These are phyloP conservation scores for Micrasema minimum DNA, from an alignment of 1,140 invertebrate species.

Conservation along the genomic window DNA sequence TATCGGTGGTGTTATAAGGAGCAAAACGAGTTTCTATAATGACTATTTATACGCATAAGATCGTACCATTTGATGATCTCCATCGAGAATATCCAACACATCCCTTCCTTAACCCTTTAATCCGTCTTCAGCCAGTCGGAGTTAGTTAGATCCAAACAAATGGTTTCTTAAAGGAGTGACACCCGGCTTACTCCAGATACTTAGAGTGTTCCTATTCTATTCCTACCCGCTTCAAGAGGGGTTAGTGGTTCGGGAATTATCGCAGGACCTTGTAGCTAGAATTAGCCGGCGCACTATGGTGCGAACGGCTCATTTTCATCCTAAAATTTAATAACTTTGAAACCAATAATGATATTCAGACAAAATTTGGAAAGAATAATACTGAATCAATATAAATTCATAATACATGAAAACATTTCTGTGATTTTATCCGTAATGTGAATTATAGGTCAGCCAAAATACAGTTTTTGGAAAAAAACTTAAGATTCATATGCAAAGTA, in stretches of 20 bases:
- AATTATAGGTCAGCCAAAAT: too few relatives aligned
- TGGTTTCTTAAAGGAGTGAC: slow-evolving; percentile 32
- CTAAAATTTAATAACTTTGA: too few relatives aligned
- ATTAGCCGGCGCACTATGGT: slow-evolving; percentile 11
- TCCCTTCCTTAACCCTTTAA: slow-evolving; percentile 22
- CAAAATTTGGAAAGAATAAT: too few relatives aligned
- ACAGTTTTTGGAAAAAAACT: too few relatives aligned
- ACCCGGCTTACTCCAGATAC: slow-evolving; percentile 27
- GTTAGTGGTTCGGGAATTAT: slow-evolving; percentile 46
- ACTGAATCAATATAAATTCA: too few relatives aligned
- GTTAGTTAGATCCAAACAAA: slow-evolving; percentile 36
- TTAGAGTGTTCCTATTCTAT: slow-evolving; percentile 35
- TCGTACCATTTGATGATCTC: slow-evolving; percentile 29
- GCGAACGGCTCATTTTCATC: too few relatives aligned
- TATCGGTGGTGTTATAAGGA: too few relatives aligned
- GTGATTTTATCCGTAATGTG: too few relatives aligned
- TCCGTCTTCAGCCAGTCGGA: slow-evolving; percentile 24
- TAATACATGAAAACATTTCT: too few relatives aligned
- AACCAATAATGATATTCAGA: background rate
- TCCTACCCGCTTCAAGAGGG: slow-evolving; percentile 46
- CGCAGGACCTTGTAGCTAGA: slow-evolving; percentile 29
- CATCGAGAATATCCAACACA: slow-evolving; percentile 17
- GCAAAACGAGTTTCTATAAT: too few relatives aligned
- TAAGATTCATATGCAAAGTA: too few relatives aligned
- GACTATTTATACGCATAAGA: too few relatives aligned